phyloP scores from a whole-genome alignment of 1,140 invertebrate species.

The Gryllus bimaculatus region DNA sequence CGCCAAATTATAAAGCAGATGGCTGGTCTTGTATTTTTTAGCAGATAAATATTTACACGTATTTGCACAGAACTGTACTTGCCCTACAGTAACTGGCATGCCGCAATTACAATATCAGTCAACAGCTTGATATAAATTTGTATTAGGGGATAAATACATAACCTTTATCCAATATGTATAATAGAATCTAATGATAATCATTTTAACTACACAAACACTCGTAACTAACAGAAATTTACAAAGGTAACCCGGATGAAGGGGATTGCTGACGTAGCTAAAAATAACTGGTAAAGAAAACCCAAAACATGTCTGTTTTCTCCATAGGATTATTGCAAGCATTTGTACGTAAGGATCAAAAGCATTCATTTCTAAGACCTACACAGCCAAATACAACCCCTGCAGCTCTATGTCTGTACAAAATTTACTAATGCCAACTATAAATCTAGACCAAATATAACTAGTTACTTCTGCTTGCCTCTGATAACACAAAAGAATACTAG shows the following conservation, averaged over 20 bases:
- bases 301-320: neutral
- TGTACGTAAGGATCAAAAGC: neutral
- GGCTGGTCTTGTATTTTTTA: neutral
- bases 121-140: neutral
- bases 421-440: neutral
- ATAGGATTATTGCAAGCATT: neutral
- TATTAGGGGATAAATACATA: neutral
- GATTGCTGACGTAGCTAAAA: neutral
- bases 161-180: neutral
- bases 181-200: constrained; percentile 2
- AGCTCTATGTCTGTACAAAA: neutral
- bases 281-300: neutral
- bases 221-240: neutral
- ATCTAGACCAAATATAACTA: neutral
- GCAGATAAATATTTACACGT: neutral
- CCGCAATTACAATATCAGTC: neutral
- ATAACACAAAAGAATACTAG: neutral
- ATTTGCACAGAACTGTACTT: neutral
- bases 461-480: neutral
- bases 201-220: neutral
- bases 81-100: neutral
- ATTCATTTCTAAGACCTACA: neutral
- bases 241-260: neutral
- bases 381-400: neutral
- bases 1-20: neutral